Evolutionary conservation across 2,888 invertebrate species (phyloP).

Genomic region (Drosophila subquinaria): DNA sequence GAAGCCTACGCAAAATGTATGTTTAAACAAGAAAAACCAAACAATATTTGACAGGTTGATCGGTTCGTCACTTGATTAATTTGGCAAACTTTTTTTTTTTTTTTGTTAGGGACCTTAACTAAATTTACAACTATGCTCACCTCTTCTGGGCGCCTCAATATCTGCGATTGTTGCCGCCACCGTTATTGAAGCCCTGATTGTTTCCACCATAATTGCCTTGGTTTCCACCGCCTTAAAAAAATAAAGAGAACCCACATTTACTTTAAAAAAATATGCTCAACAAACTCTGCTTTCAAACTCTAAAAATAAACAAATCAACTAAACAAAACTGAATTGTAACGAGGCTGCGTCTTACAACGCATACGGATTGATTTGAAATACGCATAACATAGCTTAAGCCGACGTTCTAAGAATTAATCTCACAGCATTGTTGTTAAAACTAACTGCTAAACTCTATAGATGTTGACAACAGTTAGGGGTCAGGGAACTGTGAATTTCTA

Average conservation of each 20-base stretch:
- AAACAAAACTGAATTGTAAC: constrained; percentile 49
- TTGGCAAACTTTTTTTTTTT: constrained; percentile 21
- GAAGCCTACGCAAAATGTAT: constrained; percentile 39
- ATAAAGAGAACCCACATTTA: constrained; percentile 89
- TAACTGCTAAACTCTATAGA: constrained; percentile 64
- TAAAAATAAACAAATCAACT: constrained; percentile 9
- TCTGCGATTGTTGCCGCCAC: constrained; percentile 85
- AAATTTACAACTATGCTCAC: constrained; percentile 58
- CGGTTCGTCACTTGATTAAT: constrained; percentile 20
- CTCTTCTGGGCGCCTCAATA: constrained; percentile 83
- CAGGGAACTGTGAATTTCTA: constrained; percentile 45
- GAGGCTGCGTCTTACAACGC: constrained; percentile 69
- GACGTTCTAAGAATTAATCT: constrained; percentile 60
- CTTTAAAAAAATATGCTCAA: constrained; percentile 84
- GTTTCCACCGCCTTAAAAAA: constrained; percentile 85
- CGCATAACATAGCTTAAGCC: constrained; percentile 74
- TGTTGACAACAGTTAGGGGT: constrained; percentile 56
- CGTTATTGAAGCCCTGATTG: constrained; percentile 85
- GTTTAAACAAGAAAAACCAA: constrained; percentile 23
- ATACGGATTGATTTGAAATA: constrained; percentile 39
- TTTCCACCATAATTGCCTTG: constrained; percentile 87
- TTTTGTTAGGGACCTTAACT: constrained; percentile 60
- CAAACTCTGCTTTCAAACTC: not conserved
- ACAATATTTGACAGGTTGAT: constrained; percentile 26
- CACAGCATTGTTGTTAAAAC: constrained; percentile 57